Percentiles rank a stretch among this genome's conserved stretches.
Conservation (phyloP, 2,797 vertebrate species). For the Pangasius krempfi region DNA sequence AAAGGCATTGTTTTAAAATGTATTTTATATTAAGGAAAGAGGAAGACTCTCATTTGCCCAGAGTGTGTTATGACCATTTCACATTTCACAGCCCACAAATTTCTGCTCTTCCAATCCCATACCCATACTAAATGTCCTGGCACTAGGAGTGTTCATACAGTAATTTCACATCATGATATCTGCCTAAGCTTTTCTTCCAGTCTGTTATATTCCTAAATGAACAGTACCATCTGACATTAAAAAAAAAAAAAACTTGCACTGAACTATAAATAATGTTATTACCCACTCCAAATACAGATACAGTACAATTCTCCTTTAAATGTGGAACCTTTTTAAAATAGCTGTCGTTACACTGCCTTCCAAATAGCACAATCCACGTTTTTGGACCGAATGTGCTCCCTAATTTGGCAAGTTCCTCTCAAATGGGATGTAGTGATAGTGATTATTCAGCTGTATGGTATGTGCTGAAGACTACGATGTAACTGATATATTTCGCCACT, state of each 20-base stretch:
- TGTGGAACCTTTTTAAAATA: neutral
- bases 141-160: neutral
- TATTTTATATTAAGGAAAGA: neutral
- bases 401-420: neutral
- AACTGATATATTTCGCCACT: neutral
- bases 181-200: neutral
- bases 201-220: neutral
- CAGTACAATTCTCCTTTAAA: neutral
- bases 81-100: neutral
- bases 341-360: neutral
- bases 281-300: neutral
- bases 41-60: neutral
- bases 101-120: neutral
- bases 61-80: neutral
- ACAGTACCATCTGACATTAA: neutral
- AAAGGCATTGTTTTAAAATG: neutral
- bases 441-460: neutral
- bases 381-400: neutral
- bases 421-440: neutral
- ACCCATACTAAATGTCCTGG: neutral
- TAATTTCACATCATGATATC: neutral
- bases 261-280: constrained; percentile 13
- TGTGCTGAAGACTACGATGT: neutral
- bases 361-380: neutral
- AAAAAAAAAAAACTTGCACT: neutral